Conservation (phyloP, 2,888 invertebrate species). For the Drosophila mayaguana region DNA sequence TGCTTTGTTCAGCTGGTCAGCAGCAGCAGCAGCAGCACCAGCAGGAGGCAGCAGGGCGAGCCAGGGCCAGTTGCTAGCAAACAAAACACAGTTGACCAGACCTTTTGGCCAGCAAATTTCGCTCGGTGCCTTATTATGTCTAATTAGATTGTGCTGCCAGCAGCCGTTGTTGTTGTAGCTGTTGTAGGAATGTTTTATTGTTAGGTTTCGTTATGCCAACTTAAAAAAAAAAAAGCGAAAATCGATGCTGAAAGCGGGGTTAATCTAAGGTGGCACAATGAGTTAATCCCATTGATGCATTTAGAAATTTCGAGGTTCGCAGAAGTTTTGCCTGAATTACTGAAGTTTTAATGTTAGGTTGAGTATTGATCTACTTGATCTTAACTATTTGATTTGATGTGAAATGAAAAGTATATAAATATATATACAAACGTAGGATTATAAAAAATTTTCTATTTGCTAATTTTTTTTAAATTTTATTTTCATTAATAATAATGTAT, state of each 20-base stretch:
- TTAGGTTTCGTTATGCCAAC: slow-evolving; percentile 19
- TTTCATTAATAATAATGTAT: too few species aligned
- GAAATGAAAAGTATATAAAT: background rate
- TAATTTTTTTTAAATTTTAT: too few species aligned
- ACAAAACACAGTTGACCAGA: slow-evolving; percentile 50
- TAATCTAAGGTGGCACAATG: slow-evolving; percentile 48
- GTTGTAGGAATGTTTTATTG: slow-evolving; percentile 43
- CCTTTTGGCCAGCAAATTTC: slow-evolving; percentile 64
- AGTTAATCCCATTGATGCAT: slow-evolving; percentile 23
- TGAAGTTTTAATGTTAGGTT: background rate
- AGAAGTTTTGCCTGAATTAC: background rate
- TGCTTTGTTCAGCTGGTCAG: slow-evolving; percentile 27
- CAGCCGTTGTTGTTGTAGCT: slow-evolving; percentile 19
- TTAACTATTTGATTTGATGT: background rate
- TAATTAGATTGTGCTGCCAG: slow-evolving; percentile 71
- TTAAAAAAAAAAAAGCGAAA: slow-evolving; percentile 31
- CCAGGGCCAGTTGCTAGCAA: slow-evolving; percentile 41
- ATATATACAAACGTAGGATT: background rate
- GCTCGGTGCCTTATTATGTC: slow-evolving; percentile 75
- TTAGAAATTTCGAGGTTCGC: background rate
- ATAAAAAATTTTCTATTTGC: too few species aligned
- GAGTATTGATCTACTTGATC: background rate
- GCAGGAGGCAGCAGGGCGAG: slow-evolving; percentile 9
- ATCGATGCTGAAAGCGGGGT: slow-evolving; percentile 40
- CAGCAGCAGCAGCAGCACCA: slow-evolving; percentile 2